phyloP scores from a whole-genome alignment of 2,797 vertebrate genomes.

The Simalia tracyae region DNA sequence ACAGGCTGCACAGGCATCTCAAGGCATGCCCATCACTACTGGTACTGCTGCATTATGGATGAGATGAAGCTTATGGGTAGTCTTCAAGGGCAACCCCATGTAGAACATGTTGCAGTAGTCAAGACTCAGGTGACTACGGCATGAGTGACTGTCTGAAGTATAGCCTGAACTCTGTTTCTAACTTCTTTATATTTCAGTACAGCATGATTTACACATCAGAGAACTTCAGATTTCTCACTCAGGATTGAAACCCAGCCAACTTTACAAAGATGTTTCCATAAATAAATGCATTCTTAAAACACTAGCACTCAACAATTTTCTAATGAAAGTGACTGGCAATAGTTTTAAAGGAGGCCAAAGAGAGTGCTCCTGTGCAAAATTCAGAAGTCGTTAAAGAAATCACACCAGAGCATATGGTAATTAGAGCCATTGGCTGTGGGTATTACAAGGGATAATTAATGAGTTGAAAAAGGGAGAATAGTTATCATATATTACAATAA shows the following conservation, averaged over 20 bases:
- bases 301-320: neutral
- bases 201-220: neutral
- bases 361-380: neutral
- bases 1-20: too few species aligned
- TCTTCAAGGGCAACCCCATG: too few species aligned
- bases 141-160: neutral
- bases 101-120: neutral
- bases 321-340: neutral
- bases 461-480: neutral
- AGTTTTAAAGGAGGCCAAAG: neutral
- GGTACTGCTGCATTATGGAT: too few species aligned
- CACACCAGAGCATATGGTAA: neutral
- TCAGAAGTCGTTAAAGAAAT: neutral
- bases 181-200: neutral
- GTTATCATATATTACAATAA: neutral
- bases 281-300: neutral
- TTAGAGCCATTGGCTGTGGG: neutral
- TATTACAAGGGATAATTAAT: neutral
- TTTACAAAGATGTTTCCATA: neutral
- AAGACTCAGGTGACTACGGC: neutral
- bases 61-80: too few species aligned
- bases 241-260: neutral
- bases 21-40: too few species aligned
- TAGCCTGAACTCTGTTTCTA: neutral
- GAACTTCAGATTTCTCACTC: neutral